These are phyloP conservation scores for Carapus acus DNA, from an alignment of 2,797 vertebrate genomes.

Conservation along the genomic window DNA sequence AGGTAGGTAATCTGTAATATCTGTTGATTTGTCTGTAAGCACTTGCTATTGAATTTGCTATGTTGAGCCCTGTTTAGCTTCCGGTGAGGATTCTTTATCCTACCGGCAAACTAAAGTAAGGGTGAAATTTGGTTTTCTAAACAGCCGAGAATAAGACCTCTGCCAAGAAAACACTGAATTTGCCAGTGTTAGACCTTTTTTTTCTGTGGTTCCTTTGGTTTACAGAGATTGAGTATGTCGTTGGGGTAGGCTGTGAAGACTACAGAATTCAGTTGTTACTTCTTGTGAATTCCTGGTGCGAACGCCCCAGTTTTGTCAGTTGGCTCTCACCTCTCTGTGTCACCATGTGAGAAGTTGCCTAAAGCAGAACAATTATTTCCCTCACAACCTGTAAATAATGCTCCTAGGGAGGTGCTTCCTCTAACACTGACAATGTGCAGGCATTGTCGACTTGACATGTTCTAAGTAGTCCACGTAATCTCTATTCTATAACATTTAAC, in stretches of 20 bases:
- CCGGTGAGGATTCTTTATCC: no score
- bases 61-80: no score
- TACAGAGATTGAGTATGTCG: no score
- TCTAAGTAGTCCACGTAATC: no score
- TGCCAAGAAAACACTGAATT: not conserved
- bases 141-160: no score
- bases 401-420: not conserved
- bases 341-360: not conserved
- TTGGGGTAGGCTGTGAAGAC: not conserved
- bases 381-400: not conserved
- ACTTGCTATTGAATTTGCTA: no score
- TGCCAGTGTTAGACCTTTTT: not conserved
- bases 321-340: not conserved
- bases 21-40: no score
- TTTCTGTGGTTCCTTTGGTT: not conserved
- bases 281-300: not conserved
- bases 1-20: no score
- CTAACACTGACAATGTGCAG: not conserved
- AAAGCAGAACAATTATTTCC: conserved; percentile 6
- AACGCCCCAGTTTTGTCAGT: conserved; percentile 5
- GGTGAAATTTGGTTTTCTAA: not conserved
- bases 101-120: no score
- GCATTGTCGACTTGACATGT: no score
- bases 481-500: no score
- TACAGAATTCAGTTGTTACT: not conserved